Evolutionary conservation across 2,797 vertebrate species (phyloP), one percentile per base, ranked within the genome.

Genomic region (Tarsius wallacei): DNA sequence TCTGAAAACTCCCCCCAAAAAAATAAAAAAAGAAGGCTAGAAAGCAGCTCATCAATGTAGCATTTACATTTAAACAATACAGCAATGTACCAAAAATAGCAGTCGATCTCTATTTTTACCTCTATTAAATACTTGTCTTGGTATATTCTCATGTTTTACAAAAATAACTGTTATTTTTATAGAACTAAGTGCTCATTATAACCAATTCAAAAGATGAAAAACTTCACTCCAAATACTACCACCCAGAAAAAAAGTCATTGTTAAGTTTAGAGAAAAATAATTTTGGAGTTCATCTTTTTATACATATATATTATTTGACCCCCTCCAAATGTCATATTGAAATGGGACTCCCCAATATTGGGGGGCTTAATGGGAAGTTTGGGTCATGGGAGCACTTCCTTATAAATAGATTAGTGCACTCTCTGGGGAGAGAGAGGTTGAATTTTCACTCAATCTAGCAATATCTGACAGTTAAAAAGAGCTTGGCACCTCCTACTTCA

Each of bases 141-240:
- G 13, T 82, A 74, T 78, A 77, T 47, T 95, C 36, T 42, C 70
- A 42, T 31, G 36, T 11, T 87, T 94, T 76, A 31, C 47, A 16
- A 80, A 47, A 70, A 57, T 68, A 84, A 42, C 31, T 83, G 10
- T 57, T 83, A 13, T 61, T 74, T 96, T 92, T 55, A 3, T 68
- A 64, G 63, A 70, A 55, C n/a, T 36, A 73, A 55, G 7, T 82
- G 31, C 21, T 91, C 26, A 36, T 22, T 61, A 24, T 64, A 76
- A 71, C 68, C 47, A 86, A 84, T 55, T 87, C 7, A 80, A 88
- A 87, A 87, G 31, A 53, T 73, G 57, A 93, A 96, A 95, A 80
- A 78, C 74, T n/a, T 78, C 19, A 71, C 22, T 51, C 21, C 21
- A 53, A 80, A 57, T 66, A 7, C 31, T 95, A 26, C 21, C 9